Percentiles rank a stretch among this genome's conserved stretches.
These are phyloP conservation scores for Acanthurus tractus DNA, from an alignment of 2,797 vertebrate genomes.

Conservation along the genomic window DNA sequence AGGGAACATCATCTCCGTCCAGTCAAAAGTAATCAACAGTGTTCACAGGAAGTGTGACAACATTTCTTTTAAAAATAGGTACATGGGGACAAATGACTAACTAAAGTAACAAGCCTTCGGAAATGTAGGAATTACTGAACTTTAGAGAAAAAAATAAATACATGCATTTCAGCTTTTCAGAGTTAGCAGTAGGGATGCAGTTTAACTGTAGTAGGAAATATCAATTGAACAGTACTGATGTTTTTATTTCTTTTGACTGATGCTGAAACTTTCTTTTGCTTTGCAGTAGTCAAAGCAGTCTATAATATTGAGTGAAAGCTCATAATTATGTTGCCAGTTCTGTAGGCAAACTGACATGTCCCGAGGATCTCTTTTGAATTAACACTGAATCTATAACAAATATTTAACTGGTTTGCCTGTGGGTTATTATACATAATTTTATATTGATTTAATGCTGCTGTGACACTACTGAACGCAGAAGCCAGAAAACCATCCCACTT, in stretches of 20 bases:
- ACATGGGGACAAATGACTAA: background rate
- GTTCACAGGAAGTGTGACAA: background rate
- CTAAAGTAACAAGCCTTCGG: background rate
- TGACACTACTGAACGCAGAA: background rate
- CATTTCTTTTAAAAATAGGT: background rate
- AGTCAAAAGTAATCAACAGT: background rate
- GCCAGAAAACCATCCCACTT: constrained; percentile 18
- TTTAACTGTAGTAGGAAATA: constrained; percentile 15
- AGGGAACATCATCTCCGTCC: constrained; percentile 4
- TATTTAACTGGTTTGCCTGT: background rate
- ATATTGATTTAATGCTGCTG: background rate
- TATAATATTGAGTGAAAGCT: background rate
- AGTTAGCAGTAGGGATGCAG: background rate
- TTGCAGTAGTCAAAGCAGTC: background rate
- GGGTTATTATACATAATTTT: background rate
- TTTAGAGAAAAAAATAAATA: background rate
- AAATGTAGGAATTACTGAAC: background rate
- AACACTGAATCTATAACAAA: background rate
- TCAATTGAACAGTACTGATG: background rate
- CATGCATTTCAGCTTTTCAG: background rate
- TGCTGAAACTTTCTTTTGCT: background rate
- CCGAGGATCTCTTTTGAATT: background rate
- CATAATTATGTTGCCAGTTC: background rate
- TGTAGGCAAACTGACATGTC: background rate
- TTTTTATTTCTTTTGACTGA: background rate